Evolutionary conservation across 1,140 invertebrate genomes (phyloP).

Genomic region (Himalopsyche phryganea): DNA sequence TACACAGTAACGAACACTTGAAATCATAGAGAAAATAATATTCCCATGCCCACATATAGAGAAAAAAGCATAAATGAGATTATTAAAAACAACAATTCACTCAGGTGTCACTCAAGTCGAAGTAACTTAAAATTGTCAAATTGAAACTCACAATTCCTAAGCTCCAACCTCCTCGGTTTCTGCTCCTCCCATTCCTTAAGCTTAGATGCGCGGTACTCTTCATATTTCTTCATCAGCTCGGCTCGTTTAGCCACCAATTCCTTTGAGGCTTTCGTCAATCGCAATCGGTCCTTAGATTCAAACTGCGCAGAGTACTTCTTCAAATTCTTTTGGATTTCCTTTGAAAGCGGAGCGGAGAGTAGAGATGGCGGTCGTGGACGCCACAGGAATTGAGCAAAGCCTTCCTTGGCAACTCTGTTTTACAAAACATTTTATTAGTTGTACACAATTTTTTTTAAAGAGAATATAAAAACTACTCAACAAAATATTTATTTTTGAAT

Average conservation of each 20-base stretch:
- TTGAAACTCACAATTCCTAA: constrained; percentile 76
- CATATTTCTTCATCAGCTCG: constrained; percentile 83
- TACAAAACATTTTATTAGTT: too few species aligned
- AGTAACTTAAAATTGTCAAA: too few species aligned
- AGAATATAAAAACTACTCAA: too few species aligned
- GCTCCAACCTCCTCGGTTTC: constrained; percentile 74
- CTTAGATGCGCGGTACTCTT: constrained; percentile 73
- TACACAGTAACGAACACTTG: too few species aligned
- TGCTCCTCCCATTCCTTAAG: constrained; percentile 71
- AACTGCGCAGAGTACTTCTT: constrained; percentile 97
- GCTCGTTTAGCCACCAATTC: constrained; percentile 93
- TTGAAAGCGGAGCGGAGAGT: constrained; percentile 74
- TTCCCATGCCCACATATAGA: too few species aligned
- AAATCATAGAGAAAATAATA: too few species aligned
- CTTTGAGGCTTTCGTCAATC: constrained; percentile 91
- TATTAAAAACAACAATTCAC: too few species aligned
- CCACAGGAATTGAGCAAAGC: constrained; percentile 95
- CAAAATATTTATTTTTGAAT: too few species aligned
- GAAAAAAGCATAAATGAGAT: too few species aligned
- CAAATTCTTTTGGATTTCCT: constrained; percentile 96
- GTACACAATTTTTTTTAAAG: too few species aligned
- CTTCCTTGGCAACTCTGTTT: constrained; percentile 79
- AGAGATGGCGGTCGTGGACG: constrained; percentile 87
- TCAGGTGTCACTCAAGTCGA: too few species aligned
- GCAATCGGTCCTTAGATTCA: constrained; percentile 92